Percentiles rank a stretch among this genome's conserved stretches.
Evolutionary conservation across 2,888 invertebrate genomes (phyloP).

Genomic region (Stictocephala bisonia): DNA sequence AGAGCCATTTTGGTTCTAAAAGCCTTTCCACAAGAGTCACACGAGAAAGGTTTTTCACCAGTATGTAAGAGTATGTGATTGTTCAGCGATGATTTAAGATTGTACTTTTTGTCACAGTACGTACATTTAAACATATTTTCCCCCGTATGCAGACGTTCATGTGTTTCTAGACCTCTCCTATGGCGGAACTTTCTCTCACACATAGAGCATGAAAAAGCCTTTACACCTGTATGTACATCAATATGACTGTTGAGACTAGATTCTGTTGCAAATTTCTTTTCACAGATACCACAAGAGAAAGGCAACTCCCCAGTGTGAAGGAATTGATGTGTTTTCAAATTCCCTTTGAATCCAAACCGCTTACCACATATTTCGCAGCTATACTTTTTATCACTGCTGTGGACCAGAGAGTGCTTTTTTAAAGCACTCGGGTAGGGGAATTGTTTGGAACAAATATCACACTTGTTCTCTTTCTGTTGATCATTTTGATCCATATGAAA

Average conservation of each 20-base stretch:
- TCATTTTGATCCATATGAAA: slow-evolving; percentile 23
- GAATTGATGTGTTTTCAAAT: slow-evolving; percentile 23
- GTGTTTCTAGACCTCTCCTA: background rate
- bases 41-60: slow-evolving; percentile 31
- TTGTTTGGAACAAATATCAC: slow-evolving; percentile 2
- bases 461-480: slow-evolving; percentile 26
- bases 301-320: slow-evolving; percentile 42
- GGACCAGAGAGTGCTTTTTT: slow-evolving; percentile 13
- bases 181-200: slow-evolving; percentile 7
- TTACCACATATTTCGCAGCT: slow-evolving; percentile 28
- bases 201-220: slow-evolving; percentile 12
- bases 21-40: slow-evolving; percentile 13
- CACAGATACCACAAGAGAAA: slow-evolving; percentile 40
- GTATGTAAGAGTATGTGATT: slow-evolving; percentile 49
- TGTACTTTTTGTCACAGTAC: slow-evolving; percentile 54
- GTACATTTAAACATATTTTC: slow-evolving; percentile 58
- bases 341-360: slow-evolving; percentile 25
- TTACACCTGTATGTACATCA: slow-evolving; percentile 13
- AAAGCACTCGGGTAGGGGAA: slow-evolving; percentile 22
- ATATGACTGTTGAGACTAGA: slow-evolving; percentile 23
- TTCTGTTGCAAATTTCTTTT: slow-evolving; percentile 14
- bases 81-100: slow-evolving; percentile 49
- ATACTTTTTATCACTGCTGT: slow-evolving; percentile 24
- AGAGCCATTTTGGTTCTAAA: slow-evolving; percentile 8
- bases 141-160: slow-evolving; percentile 54